A percentile compares a stretch with the other conserved stretches of the same genome.
phyloP scores from a whole-genome alignment of 2,888 invertebrate species.

The Noctua fimbriata region DNA sequence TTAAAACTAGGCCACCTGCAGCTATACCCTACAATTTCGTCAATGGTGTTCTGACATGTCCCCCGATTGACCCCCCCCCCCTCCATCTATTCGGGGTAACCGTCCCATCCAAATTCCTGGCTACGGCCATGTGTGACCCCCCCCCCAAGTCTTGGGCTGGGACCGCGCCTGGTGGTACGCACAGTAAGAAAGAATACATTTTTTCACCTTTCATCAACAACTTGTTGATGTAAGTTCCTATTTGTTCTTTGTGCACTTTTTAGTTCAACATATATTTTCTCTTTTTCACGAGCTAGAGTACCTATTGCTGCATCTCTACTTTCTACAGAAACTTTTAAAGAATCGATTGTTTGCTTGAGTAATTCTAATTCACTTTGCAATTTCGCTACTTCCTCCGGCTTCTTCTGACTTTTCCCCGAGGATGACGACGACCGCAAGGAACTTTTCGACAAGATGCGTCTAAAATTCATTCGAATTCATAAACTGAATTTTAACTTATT shows the following conservation, averaged over 20 bases:
- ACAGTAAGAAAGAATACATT: neutral
- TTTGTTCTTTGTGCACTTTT: conserved; percentile 86
- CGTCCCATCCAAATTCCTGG: too few species aligned
- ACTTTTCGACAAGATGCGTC: conserved; percentile 73
- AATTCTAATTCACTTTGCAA: conserved; percentile 82
- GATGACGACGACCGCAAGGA: conserved; percentile 71
- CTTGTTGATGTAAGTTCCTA: conserved; percentile 86
- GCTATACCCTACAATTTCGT: too few species aligned
- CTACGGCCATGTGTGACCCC: too few species aligned
- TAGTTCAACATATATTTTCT: conserved; percentile 86
- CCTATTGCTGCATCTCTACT: conserved; percentile 86
- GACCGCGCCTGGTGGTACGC: too few species aligned
- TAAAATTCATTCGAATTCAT: conserved; percentile 74
- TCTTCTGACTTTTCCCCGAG: conserved; percentile 66
- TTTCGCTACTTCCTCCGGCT: conserved; percentile 74
- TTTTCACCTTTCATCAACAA: conserved; percentile 87
- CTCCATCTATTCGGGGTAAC: too few species aligned
- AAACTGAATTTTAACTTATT: conserved; percentile 56
- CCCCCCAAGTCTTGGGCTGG: too few species aligned
- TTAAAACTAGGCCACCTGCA: too few species aligned
- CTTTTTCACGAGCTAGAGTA: conserved; percentile 87
- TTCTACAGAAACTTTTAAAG: conserved; percentile 84
- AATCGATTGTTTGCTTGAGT: conserved; percentile 82
- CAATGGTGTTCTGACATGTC: too few species aligned
- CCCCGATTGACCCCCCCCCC: too few species aligned